Conservation (phyloP, 2,113 vertebrate genomes). For the Paramisgurnus dabryanus region DNA sequence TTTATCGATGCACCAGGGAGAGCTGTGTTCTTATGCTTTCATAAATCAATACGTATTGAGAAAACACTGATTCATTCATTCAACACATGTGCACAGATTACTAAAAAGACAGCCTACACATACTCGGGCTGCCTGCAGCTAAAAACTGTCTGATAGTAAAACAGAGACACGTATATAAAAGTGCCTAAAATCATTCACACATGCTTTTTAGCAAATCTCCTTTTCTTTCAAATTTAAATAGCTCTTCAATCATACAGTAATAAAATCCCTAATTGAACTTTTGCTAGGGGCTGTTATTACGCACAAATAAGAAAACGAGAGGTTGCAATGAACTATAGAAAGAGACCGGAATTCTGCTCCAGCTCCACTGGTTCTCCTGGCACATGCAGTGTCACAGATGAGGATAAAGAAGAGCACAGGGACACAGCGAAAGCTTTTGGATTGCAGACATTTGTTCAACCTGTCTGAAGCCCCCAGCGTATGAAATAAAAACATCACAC, state of each 20-base stretch:
- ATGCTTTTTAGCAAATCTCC: conserved; percentile 43
- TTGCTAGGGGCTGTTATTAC: conserved; percentile 38
- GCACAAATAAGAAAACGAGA: conserved; percentile 12
- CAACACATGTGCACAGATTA: not conserved
- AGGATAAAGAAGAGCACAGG: conserved; percentile 1
- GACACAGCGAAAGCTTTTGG: not conserved
- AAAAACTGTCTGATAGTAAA: not conserved
- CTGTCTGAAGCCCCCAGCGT: not conserved
- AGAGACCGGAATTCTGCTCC: conserved; percentile 15
- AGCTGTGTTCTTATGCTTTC: not conserved
- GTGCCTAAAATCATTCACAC: conserved; percentile 28
- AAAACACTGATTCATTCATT: not conserved
- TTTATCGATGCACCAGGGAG: too few relatives aligned
- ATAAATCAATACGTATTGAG: not conserved
- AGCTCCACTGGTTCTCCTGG: conserved; percentile 21
- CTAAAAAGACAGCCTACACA: not conserved
- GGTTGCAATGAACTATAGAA: not conserved
- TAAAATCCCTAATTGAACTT: conserved; percentile 50
- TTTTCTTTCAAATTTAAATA: conserved; percentile 39
- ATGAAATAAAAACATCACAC: conserved; percentile 4
- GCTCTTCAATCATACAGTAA: conserved; percentile 21
- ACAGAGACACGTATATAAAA: conserved; percentile 13
- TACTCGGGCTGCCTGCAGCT: not conserved
- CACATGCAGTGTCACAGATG: not conserved
- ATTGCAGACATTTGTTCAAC: conserved; percentile 11